Evolutionary conservation across 2,113 vertebrate genomes (phyloP), one percentile per base, ranked within the genome.

Genomic region (Forbesichthys papilliferus): DNA sequence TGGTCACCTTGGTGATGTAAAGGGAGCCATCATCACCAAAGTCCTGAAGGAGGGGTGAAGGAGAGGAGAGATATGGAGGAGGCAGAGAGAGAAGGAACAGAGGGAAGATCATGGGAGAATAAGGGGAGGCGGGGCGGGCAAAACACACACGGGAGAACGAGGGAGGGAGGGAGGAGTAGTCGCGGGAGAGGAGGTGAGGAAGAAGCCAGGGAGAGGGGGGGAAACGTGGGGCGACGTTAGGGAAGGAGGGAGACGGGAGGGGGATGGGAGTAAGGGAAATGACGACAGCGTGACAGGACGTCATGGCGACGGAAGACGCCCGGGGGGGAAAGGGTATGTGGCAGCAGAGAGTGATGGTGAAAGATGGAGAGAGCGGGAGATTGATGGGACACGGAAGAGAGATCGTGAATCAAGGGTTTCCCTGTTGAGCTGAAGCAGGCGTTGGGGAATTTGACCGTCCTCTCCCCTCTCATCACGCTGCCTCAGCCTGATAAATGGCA

Each of bases 1-100:
- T 99, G 70, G 96, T 99, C 93, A 98, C 96, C 90, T 98, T 99
- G 89, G 94, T 97, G 90, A 99, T 98, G 91, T 98, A 99, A 69
- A 99, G 93, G 64, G 97, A 96, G 86, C 94, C 93, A 0, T 98
- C 97, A 61, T 98, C 97, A 73, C 96, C 96, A 67, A 99, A 99
- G 93, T 98, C 97, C 96, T 99, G 93, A 5, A 69, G 6, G 36
- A 77, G 85, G 56, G 80, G 57, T 79, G 77, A 83, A 88, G 77
- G 18, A 34, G 34, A 13, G 16, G 47, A 12, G 18, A 3, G 42
- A 36, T 52, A 16, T 18, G 33, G 49, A 8, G 33, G 49, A 10
- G 51, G 52, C 20, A 53, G 42, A 33, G 27, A 12, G 20, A n/a
- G 49, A 61, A 13, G 13, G 6, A 69, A 70, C 49, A 75, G 66